Conservation (phyloP, 2,888 invertebrate genomes). For the Dynastes tityus region DNA sequence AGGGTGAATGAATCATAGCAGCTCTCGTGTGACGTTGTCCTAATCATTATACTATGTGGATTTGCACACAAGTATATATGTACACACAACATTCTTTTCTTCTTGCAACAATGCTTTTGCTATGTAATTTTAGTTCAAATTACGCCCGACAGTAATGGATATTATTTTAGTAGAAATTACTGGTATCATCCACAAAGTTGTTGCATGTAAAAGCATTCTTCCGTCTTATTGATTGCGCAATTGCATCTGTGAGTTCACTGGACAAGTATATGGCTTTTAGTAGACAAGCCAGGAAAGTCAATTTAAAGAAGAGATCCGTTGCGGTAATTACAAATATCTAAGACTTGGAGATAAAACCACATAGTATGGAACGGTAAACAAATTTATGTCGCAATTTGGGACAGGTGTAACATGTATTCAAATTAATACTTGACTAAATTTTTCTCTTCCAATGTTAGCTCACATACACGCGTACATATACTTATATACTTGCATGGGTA, state of each 20-base stretch:
- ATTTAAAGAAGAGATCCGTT: conserved; percentile 34
- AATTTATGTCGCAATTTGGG: conserved; percentile 46
- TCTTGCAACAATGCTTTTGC: too few relatives aligned
- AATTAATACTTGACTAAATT: conserved; percentile 47
- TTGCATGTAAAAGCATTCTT: too few relatives aligned
- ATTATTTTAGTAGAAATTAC: too few relatives aligned
- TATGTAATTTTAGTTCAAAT: too few relatives aligned
- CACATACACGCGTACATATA: not conserved
- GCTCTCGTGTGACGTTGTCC: too few relatives aligned
- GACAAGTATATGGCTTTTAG: not conserved
- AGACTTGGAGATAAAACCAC: conserved; percentile 40
- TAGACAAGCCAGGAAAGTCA: conserved; percentile 23
- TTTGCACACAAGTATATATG: too few relatives aligned
- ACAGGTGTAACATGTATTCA: conserved; percentile 49
- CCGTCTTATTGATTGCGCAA: conserved; percentile 25
- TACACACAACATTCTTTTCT: too few relatives aligned
- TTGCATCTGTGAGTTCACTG: not conserved
- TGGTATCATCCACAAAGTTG: too few relatives aligned
- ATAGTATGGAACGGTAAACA: conserved; percentile 42
- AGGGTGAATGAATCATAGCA: too few relatives aligned
- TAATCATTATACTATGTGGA: too few relatives aligned
- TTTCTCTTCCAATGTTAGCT: conserved; percentile 32
- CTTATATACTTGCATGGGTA: not conserved
- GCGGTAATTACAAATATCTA: conserved; percentile 43
- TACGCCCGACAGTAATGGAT: too few relatives aligned